Percentiles rank a stretch among this genome's conserved stretches.
Evolutionary conservation across 2,888 invertebrate species (phyloP).

Genomic region (Morpho deidamia): DNA sequence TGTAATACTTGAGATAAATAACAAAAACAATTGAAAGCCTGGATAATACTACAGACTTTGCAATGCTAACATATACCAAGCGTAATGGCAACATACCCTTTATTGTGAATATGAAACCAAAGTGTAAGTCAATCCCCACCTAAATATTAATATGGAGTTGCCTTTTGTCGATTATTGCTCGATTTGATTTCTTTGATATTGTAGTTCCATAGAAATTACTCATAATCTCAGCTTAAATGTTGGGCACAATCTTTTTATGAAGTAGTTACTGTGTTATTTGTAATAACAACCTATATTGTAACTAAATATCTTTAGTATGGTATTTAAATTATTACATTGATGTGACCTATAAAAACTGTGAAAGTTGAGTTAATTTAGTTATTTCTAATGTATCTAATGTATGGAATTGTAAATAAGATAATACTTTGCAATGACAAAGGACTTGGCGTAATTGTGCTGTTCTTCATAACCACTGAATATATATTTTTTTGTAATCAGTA

Average conservation of each 20-base stretch:
- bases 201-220: background rate
- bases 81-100: background rate
- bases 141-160: background rate
- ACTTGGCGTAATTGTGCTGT: background rate
- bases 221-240: background rate
- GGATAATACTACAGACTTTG: too few relatives aligned
- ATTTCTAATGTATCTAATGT: background rate
- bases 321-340: background rate
- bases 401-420: conserved; percentile 1
- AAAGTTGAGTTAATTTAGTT: background rate
- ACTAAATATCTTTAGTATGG: background rate
- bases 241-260: background rate
- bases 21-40: too few relatives aligned
- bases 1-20: too few relatives aligned
- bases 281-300: background rate
- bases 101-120: conserved; percentile 13
- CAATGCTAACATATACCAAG: background rate
- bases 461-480: too few relatives aligned
- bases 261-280: background rate
- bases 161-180: background rate
- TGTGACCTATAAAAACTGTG: background rate
- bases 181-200: background rate
- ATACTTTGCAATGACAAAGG: background rate
- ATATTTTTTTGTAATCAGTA: too few relatives aligned
- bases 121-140: conserved; percentile 21